Evolutionary conservation across 2,797 vertebrate genomes (phyloP).

Genomic region (Momotus momota): DNA sequence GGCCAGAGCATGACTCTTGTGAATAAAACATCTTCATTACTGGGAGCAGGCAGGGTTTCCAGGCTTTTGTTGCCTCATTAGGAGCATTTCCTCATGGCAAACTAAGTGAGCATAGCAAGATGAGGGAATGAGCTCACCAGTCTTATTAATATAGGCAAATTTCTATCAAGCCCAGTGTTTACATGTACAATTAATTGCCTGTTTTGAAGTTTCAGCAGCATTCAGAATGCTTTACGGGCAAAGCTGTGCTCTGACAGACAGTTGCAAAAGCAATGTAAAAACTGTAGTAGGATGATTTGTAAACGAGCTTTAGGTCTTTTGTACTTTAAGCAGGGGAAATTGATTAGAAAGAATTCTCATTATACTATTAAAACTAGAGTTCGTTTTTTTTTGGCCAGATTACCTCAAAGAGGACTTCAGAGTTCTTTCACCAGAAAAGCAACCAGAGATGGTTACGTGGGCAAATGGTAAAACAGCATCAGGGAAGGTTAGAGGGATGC

Average conservation of each 20-base stretch:
- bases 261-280: background rate
- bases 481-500: slow-evolving; percentile 43
- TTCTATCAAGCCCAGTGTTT: background rate
- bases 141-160: background rate
- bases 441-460: background rate
- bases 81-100: background rate
- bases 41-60: background rate
- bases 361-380: background rate
- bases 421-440: background rate
- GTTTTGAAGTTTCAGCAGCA: background rate
- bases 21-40: background rate
- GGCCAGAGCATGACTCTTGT: background rate
- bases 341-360: slow-evolving; percentile 43
- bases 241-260: background rate
- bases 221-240: background rate
- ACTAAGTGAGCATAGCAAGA: background rate
- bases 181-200: background rate
- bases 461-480: slow-evolving; percentile 45
- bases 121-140: background rate
- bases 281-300: background rate
- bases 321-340: slow-evolving; percentile 29
- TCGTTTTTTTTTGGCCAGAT: background rate
- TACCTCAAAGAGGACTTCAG: background rate
- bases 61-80: background rate
- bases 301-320: background rate